A percentile compares a stretch with the other conserved stretches of the same genome.
Evolutionary conservation across 2,797 vertebrate species (phyloP).

Genomic region (Pogonophryne albipinna): DNA sequence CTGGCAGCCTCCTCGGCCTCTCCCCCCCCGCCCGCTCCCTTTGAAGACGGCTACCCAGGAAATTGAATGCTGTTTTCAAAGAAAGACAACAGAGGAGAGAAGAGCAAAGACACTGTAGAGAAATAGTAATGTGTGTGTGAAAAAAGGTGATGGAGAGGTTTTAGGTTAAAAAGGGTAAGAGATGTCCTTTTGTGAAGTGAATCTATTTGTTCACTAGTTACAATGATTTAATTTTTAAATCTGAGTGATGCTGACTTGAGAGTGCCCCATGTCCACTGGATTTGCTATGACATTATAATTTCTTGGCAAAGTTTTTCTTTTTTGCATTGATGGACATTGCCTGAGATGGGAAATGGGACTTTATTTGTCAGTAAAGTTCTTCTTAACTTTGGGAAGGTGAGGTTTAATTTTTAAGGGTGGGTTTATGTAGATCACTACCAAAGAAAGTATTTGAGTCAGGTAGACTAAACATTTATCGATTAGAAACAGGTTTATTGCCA

Average conservation of each 20-base stretch:
- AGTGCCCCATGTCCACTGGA: not conserved
- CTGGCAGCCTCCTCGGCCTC: slow-evolving; percentile 74
- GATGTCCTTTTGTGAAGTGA: slow-evolving; percentile 16
- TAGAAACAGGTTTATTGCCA: too few relatives aligned
- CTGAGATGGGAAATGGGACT: not conserved
- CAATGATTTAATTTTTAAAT: slow-evolving; percentile 3
- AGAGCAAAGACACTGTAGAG: slow-evolving; percentile 35
- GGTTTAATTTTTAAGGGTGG: not conserved
- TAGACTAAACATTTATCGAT: not conserved
- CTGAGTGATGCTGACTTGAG: slow-evolving; percentile 4
- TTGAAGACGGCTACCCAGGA: slow-evolving; percentile 83
- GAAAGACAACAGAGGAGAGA: slow-evolving; percentile 73
- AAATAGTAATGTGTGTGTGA: slow-evolving; percentile 33
- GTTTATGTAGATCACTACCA: not conserved
- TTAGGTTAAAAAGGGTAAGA: slow-evolving; percentile 27
- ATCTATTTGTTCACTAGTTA: not conserved
- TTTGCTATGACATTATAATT: not conserved
- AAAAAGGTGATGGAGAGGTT: slow-evolving; percentile 52
- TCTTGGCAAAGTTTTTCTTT: not conserved
- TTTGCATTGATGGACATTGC: not conserved
- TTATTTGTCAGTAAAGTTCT: not conserved
- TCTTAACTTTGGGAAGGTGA: not conserved
- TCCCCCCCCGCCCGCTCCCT: slow-evolving; percentile 63
- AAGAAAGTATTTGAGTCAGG: not conserved
- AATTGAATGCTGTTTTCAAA: slow-evolving; percentile 85